Conservation (phyloP, 2,888 invertebrate species). For the Cremastinae sp. region DNA sequence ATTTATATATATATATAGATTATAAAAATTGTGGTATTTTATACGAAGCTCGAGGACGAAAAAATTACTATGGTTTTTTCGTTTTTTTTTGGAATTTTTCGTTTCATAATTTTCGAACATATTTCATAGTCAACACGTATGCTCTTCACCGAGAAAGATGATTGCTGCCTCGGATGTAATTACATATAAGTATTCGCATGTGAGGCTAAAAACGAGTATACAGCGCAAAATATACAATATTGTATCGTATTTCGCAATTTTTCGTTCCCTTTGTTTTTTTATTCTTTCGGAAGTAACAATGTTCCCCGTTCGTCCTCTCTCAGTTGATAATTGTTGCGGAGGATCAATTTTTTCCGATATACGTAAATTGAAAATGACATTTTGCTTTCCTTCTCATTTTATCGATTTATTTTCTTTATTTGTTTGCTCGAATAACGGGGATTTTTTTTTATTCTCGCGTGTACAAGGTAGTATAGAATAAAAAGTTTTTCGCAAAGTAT, state of each 20-base stretch:
- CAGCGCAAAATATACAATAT: slow-evolving; percentile 62
- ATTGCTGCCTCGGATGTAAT: slow-evolving; percentile 48
- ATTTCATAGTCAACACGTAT: slow-evolving; percentile 35
- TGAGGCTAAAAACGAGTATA: slow-evolving; percentile 57
- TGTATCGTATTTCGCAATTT: slow-evolving; percentile 50
- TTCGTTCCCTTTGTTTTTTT: slow-evolving; percentile 14
- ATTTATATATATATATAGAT: slow-evolving; percentile 6
- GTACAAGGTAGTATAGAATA: slow-evolving; percentile 63
- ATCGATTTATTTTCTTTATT: not conserved
- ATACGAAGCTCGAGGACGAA: slow-evolving; percentile 49
- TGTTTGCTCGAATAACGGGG: not conserved
- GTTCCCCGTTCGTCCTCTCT: not conserved
- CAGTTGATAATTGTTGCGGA: slow-evolving; percentile 28
- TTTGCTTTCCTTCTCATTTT: not conserved
- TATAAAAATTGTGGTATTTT: slow-evolving; percentile 1
- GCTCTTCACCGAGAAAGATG: slow-evolving; percentile 50
- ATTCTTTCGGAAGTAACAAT: not conserved
- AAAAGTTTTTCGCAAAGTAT: slow-evolving; percentile 64
- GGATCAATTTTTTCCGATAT: slow-evolving; percentile 17
- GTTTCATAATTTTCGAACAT: slow-evolving; percentile 20
- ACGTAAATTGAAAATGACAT: slow-evolving; percentile 13
- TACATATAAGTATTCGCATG: slow-evolving; percentile 41
- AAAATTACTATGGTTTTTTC: not conserved
- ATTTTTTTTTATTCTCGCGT: slow-evolving; percentile 20
- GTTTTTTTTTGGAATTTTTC: not conserved